Evolutionary conservation across 2,888 invertebrate species (phyloP).

Genomic region (Galerucella calmariensis): DNA sequence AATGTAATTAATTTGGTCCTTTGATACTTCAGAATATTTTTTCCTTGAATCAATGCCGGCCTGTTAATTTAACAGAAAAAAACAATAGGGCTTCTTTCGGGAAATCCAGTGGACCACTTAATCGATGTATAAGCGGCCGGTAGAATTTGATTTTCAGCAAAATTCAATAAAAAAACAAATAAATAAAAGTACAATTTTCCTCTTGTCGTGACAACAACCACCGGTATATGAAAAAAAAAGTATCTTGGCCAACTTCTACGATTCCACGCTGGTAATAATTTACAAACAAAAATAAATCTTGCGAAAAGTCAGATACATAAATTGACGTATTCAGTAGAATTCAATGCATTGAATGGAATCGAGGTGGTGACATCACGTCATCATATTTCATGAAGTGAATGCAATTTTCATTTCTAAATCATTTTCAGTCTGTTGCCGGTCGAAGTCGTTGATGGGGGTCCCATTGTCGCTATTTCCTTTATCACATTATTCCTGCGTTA

Average conservation of each 20-base stretch:
- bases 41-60: too few species aligned
- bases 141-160: too few species aligned
- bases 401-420: constrained; percentile 59
- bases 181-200: too few species aligned
- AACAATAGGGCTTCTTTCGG: too few species aligned
- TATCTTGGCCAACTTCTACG: neutral
- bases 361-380: constrained; percentile 55
- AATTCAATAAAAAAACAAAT: too few species aligned
- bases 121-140: too few species aligned
- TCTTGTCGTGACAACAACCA: neutral
- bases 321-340: constrained; percentile 56
- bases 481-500: constrained; percentile 40
- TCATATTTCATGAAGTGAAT: constrained; percentile 59
- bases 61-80: too few species aligned
- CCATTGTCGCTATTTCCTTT: constrained; percentile 55
- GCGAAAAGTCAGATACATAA: constrained; percentile 52
- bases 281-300: constrained; percentile 50
- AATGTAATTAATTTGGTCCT: too few species aligned
- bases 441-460: constrained; percentile 35
- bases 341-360: constrained; percentile 59
- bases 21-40: too few species aligned
- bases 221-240: neutral
- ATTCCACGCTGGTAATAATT: constrained; percentile 40
- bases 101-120: too few species aligned
- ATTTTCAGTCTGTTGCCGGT: constrained; percentile 60